phyloP scores from a whole-genome alignment of 2,888 invertebrate species.

The Microctonus aethiopoides region DNA sequence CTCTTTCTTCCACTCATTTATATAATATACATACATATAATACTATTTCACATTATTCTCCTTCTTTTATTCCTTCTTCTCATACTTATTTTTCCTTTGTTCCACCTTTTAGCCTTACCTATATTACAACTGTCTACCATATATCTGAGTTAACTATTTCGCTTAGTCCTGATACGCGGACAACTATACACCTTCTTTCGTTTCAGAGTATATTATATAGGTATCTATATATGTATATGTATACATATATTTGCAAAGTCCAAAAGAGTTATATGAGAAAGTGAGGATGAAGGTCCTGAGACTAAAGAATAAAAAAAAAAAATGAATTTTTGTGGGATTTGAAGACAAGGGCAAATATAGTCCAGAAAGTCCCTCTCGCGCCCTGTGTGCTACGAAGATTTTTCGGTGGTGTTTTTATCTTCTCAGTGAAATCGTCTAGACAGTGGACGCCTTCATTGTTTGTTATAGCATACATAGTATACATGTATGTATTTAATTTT shows the following conservation, averaged over 20 bases:
- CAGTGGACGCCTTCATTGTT: neutral
- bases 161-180: constrained; percentile 30
- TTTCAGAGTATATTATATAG: constrained; percentile 10
- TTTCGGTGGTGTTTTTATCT: constrained; percentile 28
- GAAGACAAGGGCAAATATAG: neutral
- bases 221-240: neutral
- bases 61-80: constrained; percentile 18
- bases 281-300: neutral
- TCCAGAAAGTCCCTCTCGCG: neutral
- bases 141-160: constrained; percentile 62
- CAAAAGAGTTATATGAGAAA: neutral
- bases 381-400: neutral
- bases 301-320: neutral
- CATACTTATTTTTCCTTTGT: constrained; percentile 10
- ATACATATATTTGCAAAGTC: neutral
- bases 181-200: neutral
- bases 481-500: no score
- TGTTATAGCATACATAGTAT: no score
- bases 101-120: constrained; percentile 44
- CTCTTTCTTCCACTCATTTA: constrained; percentile 31
- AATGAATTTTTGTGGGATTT: neutral
- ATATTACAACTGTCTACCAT: constrained; percentile 61
- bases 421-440: constrained; percentile 29
- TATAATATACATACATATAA: neutral
- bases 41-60: constrained; percentile 1